phyloP scores from a whole-genome alignment of 2,888 invertebrate species.

The Aradus depressus region DNA sequence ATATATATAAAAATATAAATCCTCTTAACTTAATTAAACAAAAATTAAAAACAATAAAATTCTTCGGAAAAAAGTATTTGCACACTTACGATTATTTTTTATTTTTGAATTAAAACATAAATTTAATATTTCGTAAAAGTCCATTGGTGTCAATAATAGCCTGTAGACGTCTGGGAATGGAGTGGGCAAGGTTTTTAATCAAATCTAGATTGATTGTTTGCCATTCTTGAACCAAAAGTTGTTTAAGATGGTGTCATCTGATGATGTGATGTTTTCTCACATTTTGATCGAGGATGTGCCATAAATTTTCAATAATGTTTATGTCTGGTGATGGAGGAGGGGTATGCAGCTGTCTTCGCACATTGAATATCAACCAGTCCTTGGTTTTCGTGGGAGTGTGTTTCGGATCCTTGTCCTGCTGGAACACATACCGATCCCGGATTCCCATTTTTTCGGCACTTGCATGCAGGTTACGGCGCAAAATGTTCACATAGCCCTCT shows the following conservation, averaged over 20 bases:
- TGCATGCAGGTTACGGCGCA: neutral
- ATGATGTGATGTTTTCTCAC: neutral
- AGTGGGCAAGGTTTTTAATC: neutral
- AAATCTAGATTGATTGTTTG: neutral
- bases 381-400: neutral
- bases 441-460: neutral
- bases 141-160: too few relatives aligned
- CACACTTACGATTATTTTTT: too few relatives aligned
- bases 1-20: too few relatives aligned
- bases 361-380: constrained; percentile 1
- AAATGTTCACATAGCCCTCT: constrained; percentile 1
- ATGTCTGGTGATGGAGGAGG: constrained; percentile 1
- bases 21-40: too few relatives aligned
- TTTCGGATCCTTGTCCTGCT: neutral
- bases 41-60: too few relatives aligned
- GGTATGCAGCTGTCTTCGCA: neutral
- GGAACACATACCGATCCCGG: neutral
- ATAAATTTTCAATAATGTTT: constrained; percentile 1
- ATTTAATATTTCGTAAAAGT: too few relatives aligned
- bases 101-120: too few relatives aligned
- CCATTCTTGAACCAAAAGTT: constrained; percentile 1
- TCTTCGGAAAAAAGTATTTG: too few relatives aligned
- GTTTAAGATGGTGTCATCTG: too few relatives aligned
- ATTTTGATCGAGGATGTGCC: neutral
- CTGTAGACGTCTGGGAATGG: neutral